Base-by-base conservation (phyloP, 2,888 invertebrate species). In the Diarsia rubi region DNA sequence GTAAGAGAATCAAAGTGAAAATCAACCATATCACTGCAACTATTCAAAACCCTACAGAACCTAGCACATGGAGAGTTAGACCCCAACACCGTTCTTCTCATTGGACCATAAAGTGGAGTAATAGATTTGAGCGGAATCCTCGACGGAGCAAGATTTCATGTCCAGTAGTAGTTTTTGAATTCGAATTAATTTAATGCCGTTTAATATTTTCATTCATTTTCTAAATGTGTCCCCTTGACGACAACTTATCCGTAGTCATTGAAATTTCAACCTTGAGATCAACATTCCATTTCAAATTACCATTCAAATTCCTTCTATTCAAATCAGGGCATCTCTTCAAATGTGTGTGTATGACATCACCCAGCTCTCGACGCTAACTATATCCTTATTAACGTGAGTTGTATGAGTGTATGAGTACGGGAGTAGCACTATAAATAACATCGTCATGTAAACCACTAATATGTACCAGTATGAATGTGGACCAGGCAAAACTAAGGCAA, bases 301-400 rank as follows among this genome's bases (percentile, higher is more conserved):
- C 62, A 27, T 24, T 66, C 24, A 47, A 79, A 73, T 73, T 73
- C 54, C 49, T 37, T 37, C 24, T 9, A 69, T 67, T 59, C 21
- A 57, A 65, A 79, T 71, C 79, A 31, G 21, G 37, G 31, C 14
- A 79, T 49, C 67, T 45, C 45, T 82, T 68, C 47, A 52, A 65
- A 42, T 27, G n/a, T 47, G 62, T 71, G 44, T 52, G 74, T n/a
- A 73, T 83, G 81, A 84, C 83, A 81, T 84, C 84, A 83, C 24
- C n/a, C 31, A 31, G 31, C 42, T 45, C 67, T 54, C 63, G 45
- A 21, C 66, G 60, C 70, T 81, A 73, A 78, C 81, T 60, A 79
- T 81, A 84, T 83, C 85, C 83, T 84, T 83, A 73, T 83, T 84
- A 83, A 60, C 71, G 44, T 42, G 66, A 49, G 27, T 69, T 62